Evolutionary conservation across 2,797 vertebrate species (phyloP), one percentile per base, ranked within the genome.

Genomic region (Lepus oiostolus): DNA sequence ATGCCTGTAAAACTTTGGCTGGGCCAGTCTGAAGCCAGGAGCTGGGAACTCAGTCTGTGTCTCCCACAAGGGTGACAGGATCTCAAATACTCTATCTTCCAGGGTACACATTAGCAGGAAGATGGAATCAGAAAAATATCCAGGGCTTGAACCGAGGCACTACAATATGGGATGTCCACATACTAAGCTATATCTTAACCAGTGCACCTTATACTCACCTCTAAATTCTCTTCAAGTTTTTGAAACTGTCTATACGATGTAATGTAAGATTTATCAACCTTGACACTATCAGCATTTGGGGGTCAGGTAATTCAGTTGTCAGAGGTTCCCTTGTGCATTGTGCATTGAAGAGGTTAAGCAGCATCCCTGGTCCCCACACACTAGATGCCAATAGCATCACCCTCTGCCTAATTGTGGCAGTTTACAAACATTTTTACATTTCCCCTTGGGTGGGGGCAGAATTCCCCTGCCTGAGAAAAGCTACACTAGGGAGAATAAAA

Each of bases 181-280:
- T 47, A 16, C 19, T 58, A 58, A 58, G 17, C 19, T 16, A 58
- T 21, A 58, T 58, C 19, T 58, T 58, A 58, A 58, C 54, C 17
- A 58, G 54, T 58, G 54, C 17, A 58, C 54, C 54, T 58, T 58
- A 58, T 58, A 21, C 19, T 16, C 19, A 58, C 19, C 19, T 58
- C 54, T 79, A 90, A 75, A 70, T 70, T 87, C 74, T 90, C 38
- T 54, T 72, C n/a, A 77, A 50, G 19, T 87, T 84, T 63, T 85
- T 32, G 50, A 32, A 92, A 47, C 88, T 80, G 81, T 65, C 32
- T 71, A 82, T 85, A 91, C 85, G n/a, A 26, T 71, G 6, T 75
- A 30, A 35, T 35, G 47, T 42, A 88, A 50, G n/a, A 4, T 50
- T 85, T 83, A 32, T 88, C 60, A 80, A 79, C 38, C 24, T 80